Evolutionary conservation across 1,140 invertebrate species (phyloP).

Genomic region (Papilio xuthus): DNA sequence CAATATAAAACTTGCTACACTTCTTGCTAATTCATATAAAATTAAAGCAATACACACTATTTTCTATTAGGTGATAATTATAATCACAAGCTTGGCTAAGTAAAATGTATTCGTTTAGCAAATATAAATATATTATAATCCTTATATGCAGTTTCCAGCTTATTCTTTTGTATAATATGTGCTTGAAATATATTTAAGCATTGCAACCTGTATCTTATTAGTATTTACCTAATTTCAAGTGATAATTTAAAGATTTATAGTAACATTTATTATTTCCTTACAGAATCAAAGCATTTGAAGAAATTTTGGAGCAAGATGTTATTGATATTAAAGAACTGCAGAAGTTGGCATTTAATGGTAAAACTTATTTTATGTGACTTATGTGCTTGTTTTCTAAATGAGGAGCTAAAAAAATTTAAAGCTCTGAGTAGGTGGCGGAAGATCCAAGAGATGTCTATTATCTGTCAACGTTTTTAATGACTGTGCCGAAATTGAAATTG

Average conservation of each 20-base stretch:
- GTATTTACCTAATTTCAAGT: not conserved
- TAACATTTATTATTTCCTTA: conserved; percentile 45
- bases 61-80: not conserved
- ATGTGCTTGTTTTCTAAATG: not conserved
- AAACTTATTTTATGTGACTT: not conserved
- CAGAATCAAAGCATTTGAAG: conserved; percentile 89
- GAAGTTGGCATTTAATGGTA: conserved; percentile 90
- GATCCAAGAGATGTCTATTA: too few species aligned
- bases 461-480: too few species aligned
- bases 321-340: conserved; percentile 86
- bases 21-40: conserved; percentile 26
- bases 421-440: too few species aligned
- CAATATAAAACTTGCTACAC: conserved; percentile 25
- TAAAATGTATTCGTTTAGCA: not conserved
- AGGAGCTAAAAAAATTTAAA: too few species aligned
- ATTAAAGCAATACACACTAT: not conserved
- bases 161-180: conserved; percentile 8
- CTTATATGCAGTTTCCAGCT: not conserved
- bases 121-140: not conserved
- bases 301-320: conserved; percentile 84
- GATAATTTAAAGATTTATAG: not conserved
- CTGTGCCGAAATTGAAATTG: too few species aligned
- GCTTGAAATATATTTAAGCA: not conserved
- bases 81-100: conserved; percentile 14
- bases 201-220: not conserved